Evolutionary conservation across 2,797 vertebrate species (phyloP).

Genomic region (Morelia viridis): DNA sequence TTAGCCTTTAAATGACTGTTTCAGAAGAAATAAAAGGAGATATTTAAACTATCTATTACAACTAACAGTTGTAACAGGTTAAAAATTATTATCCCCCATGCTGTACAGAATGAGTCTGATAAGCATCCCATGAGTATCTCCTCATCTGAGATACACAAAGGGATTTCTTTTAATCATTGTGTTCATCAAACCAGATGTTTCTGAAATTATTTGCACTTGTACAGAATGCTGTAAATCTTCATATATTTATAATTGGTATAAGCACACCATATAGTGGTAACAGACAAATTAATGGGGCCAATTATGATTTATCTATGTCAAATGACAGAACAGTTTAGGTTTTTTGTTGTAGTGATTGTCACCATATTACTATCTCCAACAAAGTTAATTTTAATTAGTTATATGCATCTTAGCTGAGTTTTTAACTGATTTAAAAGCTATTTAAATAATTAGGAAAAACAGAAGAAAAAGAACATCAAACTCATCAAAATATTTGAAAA

Average conservation of each 20-base stretch:
- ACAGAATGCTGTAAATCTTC: background rate
- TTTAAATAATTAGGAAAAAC: background rate
- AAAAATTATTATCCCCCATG: background rate
- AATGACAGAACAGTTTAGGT: background rate
- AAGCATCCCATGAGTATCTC: background rate
- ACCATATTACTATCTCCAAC: slow-evolving; percentile 26
- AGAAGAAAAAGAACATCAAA: slow-evolving; percentile 33
- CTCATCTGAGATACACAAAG: background rate
- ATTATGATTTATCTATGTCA: background rate
- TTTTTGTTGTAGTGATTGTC: background rate
- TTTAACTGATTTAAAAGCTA: background rate
- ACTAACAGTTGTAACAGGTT: background rate
- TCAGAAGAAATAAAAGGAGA: background rate
- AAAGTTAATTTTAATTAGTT: slow-evolving; percentile 32
- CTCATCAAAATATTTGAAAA: background rate
- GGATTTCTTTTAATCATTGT: background rate
- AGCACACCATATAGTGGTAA: background rate
- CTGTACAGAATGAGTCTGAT: background rate
- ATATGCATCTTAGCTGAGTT: slow-evolving; percentile 1
- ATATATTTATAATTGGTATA: background rate
- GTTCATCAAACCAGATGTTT: background rate
- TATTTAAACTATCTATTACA: too few relatives aligned
- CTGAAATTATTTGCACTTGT: background rate
- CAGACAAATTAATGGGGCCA: background rate
- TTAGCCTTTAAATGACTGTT: background rate